These are phyloP conservation scores for Spisula subtruncata DNA, from an alignment of 2,888 invertebrate species.

Conservation along the genomic window DNA sequence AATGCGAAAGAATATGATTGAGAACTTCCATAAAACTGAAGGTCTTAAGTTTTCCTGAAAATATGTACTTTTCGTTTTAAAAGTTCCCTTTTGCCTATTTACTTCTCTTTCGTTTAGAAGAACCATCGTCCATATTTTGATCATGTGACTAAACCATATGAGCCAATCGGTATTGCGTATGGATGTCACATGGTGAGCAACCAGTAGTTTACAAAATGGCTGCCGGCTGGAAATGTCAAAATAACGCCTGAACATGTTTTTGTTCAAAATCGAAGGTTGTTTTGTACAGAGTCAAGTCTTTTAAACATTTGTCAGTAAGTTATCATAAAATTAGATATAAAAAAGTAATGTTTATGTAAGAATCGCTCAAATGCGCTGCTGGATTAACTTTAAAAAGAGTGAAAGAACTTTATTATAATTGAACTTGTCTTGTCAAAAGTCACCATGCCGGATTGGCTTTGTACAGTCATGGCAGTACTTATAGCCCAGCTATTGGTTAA, in stretches of 20 bases:
- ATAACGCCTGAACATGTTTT: slow-evolving; percentile 32
- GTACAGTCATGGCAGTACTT: too few species aligned
- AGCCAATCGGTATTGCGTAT: slow-evolving; percentile 57
- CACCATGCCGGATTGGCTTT: not conserved
- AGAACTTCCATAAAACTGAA: not conserved
- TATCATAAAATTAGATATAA: not conserved
- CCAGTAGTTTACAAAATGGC: slow-evolving; percentile 86
- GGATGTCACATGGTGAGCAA: slow-evolving; percentile 84
- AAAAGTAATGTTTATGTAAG: not conserved
- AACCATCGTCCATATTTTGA: slow-evolving; percentile 71
- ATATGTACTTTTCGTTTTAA: not conserved
- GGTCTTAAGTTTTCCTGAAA: too few species aligned
- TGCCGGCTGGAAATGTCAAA: slow-evolving; percentile 50
- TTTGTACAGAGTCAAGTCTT: not conserved
- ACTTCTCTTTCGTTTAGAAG: not conserved
- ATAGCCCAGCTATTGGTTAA: too few species aligned
- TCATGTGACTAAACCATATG: slow-evolving; percentile 72
- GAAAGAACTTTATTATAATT: not conserved
- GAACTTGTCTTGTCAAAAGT: not conserved
- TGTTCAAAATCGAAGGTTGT: not conserved
- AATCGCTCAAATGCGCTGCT: not conserved
- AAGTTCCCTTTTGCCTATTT: not conserved
- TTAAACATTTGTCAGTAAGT: not conserved
- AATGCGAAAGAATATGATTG: not conserved
- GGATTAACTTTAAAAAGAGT: not conserved